Evolutionary conservation across 2,113 vertebrate species (phyloP).

Genomic region (Hippocampus abdominalis): DNA sequence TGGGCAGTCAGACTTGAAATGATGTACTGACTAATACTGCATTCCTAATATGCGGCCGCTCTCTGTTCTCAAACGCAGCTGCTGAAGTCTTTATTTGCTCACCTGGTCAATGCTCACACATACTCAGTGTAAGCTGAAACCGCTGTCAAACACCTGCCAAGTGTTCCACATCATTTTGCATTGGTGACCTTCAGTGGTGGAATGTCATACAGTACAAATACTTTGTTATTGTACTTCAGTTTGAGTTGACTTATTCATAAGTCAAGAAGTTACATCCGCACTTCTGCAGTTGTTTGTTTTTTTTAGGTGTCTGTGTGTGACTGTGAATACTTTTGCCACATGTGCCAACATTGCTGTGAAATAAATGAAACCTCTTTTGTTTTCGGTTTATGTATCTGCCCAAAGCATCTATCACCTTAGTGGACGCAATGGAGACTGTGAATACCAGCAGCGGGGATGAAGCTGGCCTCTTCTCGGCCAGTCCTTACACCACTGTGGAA

Average conservation of each 20-base stretch:
- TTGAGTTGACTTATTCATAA: too few relatives aligned
- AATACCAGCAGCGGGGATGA: constrained; percentile 29
- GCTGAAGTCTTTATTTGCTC: constrained; percentile 43
- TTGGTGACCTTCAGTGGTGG: not conserved
- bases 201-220: not conserved
- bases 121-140: constrained; percentile 15
- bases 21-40: constrained; percentile 3
- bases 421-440: constrained; percentile 51
- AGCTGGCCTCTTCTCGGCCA: constrained; percentile 48
- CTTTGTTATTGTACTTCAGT: too few relatives aligned
- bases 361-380: not conserved
- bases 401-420: constrained; percentile 16
- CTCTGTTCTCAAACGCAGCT: constrained; percentile 36
- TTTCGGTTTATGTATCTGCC: not conserved
- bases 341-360: not conserved
- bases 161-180: constrained; percentile 10
- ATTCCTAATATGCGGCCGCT: constrained; percentile 22
- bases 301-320: not conserved
- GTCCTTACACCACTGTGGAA: constrained; percentile 83
- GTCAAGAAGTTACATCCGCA: too few relatives aligned
- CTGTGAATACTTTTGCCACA: too few relatives aligned
- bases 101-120: constrained; percentile 45
- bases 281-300: too few relatives aligned
- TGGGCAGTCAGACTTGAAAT: not conserved
- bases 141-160: constrained; percentile 36